Base-by-base conservation (phyloP, 2,113 vertebrate species). In the Lepisosteus osseus region DNA sequence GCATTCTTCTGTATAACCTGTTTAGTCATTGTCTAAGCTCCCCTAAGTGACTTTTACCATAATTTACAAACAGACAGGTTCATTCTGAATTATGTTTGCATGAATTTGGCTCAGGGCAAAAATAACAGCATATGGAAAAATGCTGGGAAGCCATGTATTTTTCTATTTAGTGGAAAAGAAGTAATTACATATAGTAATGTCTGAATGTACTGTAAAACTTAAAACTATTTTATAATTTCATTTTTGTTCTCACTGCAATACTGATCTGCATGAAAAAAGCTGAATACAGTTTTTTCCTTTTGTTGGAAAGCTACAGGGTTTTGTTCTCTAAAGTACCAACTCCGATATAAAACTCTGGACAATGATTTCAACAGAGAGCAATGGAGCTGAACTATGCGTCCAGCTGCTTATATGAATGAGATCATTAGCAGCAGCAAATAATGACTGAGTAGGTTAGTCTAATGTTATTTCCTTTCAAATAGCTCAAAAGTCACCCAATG, bases 361-460 rank as follows among this genome's bases (percentile, higher is more conserved):
- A 70, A 72, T 76, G 68, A 80, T 76, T 79, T 77, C 72, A 79
- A 70, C 65, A 45, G 56, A 63, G 57, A 74, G 65, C 68, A 77
- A 67, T 70, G 67, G 72, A 78, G 69, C 61, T 61, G 70, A 74
- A 73, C 73, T 68, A 74, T 76, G 65, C 74, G 69, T 67, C 72
- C 55, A 14, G 70, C 66, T 73, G 71, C 71, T 68, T 77, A 62
- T 13, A 69, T 44, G 80, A 82, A 77, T 77, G 76, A 81, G 73
- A 74, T 78, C 78, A 80, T 84, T 84, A 76, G 82, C 76, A 82
- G 74, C 70, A 70, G 73, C 72, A 81, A 78, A 77, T 80, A 78
- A 80, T 77, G 79, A 82, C 76, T 75, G 75, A 77, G 71, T 73
- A 72, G 76, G 74, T 77, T 79, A 78, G 77, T 77, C 73, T 45